A percentile compares a stretch with the other conserved stretches of the same genome.
These are phyloP conservation scores for Plagodis dolabraria DNA, from an alignment of 2,888 invertebrate genomes.

Conservation along the genomic window DNA sequence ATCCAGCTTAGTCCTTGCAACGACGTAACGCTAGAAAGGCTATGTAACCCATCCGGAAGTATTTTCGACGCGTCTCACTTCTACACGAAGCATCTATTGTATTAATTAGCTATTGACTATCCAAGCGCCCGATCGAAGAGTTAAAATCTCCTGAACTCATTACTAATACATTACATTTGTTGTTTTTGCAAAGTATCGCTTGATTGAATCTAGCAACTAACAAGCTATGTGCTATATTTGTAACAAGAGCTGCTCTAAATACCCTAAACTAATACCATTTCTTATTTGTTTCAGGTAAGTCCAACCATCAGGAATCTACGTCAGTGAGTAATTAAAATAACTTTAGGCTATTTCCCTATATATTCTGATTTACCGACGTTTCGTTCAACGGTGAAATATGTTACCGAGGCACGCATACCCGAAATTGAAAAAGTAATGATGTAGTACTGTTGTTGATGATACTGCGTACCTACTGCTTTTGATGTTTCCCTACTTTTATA, in stretches of 20 bases:
- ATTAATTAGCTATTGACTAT: too few species aligned
- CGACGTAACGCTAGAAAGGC: too few species aligned
- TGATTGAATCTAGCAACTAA: background rate
- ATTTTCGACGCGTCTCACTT: too few species aligned
- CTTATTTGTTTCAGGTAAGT: slow-evolving; percentile 61
- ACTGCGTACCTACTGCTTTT: background rate
- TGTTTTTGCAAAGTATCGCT: too few species aligned
- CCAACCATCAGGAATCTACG: slow-evolving; percentile 29
- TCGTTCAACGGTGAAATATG: slow-evolving; percentile 39
- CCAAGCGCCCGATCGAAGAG: too few species aligned
- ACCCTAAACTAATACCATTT: slow-evolving; percentile 30
- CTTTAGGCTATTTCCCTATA: slow-evolving; percentile 30
- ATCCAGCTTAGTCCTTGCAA: too few species aligned
- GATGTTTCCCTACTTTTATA: too few species aligned
- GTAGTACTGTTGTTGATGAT: background rate
- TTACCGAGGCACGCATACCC: slow-evolving; percentile 17
- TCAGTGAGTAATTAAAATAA: slow-evolving; percentile 52
- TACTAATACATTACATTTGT: too few species aligned
- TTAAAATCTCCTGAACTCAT: too few species aligned
- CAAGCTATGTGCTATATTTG: slow-evolving; percentile 11
- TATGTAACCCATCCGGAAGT: too few species aligned
- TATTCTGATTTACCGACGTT: slow-evolving; percentile 40
- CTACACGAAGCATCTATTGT: too few species aligned
- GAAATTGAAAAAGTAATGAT: slow-evolving; percentile 20
- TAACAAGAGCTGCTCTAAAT: slow-evolving; percentile 25